Base-by-base conservation (phyloP, 2,113 vertebrate genomes). In the Phylloscopus whistleri region DNA sequence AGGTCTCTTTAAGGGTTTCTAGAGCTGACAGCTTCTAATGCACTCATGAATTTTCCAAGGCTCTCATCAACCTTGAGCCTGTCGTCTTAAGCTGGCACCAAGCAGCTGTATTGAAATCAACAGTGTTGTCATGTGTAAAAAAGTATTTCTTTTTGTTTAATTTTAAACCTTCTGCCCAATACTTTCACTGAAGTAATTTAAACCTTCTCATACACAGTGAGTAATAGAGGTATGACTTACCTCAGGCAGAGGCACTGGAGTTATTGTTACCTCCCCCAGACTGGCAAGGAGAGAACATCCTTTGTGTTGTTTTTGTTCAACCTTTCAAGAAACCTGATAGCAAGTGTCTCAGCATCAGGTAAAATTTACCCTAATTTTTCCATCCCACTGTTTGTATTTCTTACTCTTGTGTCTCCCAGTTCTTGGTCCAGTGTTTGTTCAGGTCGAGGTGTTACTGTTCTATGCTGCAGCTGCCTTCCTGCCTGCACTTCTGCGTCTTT, bases 401-500 rank as follows among this genome's bases (percentile, higher is more conserved):
- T 84, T 62, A n/a, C 3, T 62, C 14, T n/a, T n/a, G 9, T 52
- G 27, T 52, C 30, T 69, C 53, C 9, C 5, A 5, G 51, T 28
- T 76, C 55, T 56, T 86, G 35, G 19, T 37, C 59, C 23, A 41
- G 30, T 19, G 67, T 70, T 83, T 48, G n/a, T 76, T 89, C 30
- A 70, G 30, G 21, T 24, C 0, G 0, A 87, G 39, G 18, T n/a
- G n/a, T 43, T 66, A 26, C 20, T 66, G 41, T 35, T 33, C 10
- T 30, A 3, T 33, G 62, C 19, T 22, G 20, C 37, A 28, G 48
- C 64, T 81, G 69, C 69, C 44, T 84, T 69, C 49, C 55, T 55
- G 53, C 43, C 48, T 26, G 56, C 43, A 17, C 30, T 67, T 52
- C 30, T 21, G 31, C 30, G 23, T 31, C 58, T 84, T 63, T 72